These are phyloP conservation scores for Acanthurus leucopareius DNA, from an alignment of 2,797 vertebrate species.

Conservation along the genomic window DNA sequence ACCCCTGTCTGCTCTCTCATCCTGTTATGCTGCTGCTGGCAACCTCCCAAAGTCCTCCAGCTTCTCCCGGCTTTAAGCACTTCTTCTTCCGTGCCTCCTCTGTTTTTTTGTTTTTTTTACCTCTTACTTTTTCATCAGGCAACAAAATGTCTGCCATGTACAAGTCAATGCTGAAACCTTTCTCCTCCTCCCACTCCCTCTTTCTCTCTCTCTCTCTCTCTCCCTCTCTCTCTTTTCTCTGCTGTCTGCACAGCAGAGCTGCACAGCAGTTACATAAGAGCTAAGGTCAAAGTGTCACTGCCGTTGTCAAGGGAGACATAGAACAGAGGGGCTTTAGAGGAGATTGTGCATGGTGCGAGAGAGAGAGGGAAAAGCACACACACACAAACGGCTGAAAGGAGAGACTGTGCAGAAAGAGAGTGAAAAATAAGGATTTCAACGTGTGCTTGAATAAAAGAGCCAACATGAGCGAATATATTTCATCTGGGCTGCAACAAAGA, in stretches of 20 bases:
- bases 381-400: slow-evolving; percentile 1
- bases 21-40: slow-evolving; percentile 70
- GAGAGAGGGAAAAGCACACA: slow-evolving; percentile 26
- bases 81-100: slow-evolving; percentile 35
- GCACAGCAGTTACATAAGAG: slow-evolving; percentile 79
- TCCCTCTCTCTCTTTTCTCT: slow-evolving; percentile 36
- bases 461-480: slow-evolving; percentile 4
- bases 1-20: slow-evolving; percentile 61
- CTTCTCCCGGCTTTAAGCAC: slow-evolving; percentile 35
- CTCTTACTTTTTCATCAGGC: slow-evolving; percentile 56
- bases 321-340: slow-evolving; percentile 73
- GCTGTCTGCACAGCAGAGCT: slow-evolving; percentile 50
- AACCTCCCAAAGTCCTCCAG: slow-evolving; percentile 45
- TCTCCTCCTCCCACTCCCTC: slow-evolving; percentile 23
- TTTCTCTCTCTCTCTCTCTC: neutral
- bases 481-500: slow-evolving; percentile 2
- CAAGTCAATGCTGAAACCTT: slow-evolving; percentile 41
- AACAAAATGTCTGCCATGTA: slow-evolving; percentile 80
- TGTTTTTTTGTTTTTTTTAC: slow-evolving; percentile 16
- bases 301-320: slow-evolving; percentile 83
- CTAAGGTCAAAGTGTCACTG: slow-evolving; percentile 84
- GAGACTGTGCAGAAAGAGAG: slow-evolving; percentile 17
- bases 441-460: slow-evolving; percentile 27
- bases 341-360: slow-evolving; percentile 50
- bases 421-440: slow-evolving; percentile 18